Evolutionary conservation across 2,888 invertebrate genomes (phyloP).

Genomic region (Amphipyra tragopoginis): DNA sequence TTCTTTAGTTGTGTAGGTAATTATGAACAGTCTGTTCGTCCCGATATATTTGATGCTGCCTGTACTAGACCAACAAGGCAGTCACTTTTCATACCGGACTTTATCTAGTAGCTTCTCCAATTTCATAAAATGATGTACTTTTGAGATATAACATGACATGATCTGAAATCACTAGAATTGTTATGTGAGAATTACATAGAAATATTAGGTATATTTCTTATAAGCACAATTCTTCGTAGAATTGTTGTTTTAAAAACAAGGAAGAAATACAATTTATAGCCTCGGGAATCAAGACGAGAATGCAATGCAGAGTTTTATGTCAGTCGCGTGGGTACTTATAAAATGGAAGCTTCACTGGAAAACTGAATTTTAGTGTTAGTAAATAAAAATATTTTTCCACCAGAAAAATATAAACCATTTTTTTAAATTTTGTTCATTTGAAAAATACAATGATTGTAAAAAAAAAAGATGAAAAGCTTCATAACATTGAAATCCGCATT

Average conservation of each 20-base stretch:
- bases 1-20: no score
- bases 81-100: no score
- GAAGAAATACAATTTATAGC: slow-evolving; percentile 7
- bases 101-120: no score
- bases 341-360: neutral
- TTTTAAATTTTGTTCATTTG: no score
- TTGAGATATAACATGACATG: neutral
- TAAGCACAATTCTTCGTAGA: slow-evolving; percentile 8
- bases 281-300: neutral
- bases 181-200: neutral
- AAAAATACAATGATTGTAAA: no score
- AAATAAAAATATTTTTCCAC: no score
- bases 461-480: neutral
- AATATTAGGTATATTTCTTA: neutral
- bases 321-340: neutral
- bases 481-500: neutral
- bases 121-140: no score
- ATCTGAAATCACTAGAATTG: slow-evolving; percentile 3
- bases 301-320: neutral
- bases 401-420: no score
- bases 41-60: no score
- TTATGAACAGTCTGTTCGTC: no score
- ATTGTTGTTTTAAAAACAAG: slow-evolving; percentile 8
- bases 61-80: no score
- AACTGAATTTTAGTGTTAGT: neutral